Evolutionary conservation across 2,113 vertebrate genomes (phyloP).

Genomic region (Odontesthes bonariensis): DNA sequence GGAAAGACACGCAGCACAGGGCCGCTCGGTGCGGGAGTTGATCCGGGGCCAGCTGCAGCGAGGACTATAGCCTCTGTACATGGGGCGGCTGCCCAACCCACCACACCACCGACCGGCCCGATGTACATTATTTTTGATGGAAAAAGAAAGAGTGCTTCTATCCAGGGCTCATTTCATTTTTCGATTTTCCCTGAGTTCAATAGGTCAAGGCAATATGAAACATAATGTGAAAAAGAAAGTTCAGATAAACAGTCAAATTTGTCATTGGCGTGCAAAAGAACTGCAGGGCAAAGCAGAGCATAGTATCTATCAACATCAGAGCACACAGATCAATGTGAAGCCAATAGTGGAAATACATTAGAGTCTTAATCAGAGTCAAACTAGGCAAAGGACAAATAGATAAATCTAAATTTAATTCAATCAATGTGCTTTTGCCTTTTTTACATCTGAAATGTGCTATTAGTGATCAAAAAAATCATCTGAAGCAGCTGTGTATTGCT

Average conservation of each 20-base stretch:
- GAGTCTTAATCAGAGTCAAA: too few relatives aligned
- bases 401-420: slow-evolving; percentile 1
- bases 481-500: slow-evolving; percentile 1
- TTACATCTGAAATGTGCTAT: not conserved
- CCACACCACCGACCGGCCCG: too few relatives aligned
- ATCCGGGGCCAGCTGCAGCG: too few relatives aligned
- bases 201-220: slow-evolving; percentile 3
- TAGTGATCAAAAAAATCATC: not conserved
- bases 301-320: not conserved
- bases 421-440: not conserved
- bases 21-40: too few relatives aligned
- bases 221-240: not conserved
- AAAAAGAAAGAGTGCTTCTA: too few relatives aligned
- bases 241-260: not conserved
- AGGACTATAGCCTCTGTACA: too few relatives aligned
- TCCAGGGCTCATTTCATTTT: slow-evolving; percentile 3
- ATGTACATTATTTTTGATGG: too few relatives aligned
- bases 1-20: too few relatives aligned
- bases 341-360: not conserved
- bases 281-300: not conserved
- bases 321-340: not conserved
- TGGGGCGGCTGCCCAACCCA: too few relatives aligned
- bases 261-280: not conserved
- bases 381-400: not conserved
- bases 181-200: not conserved